Percentiles rank a stretch among this genome's conserved stretches.
Conservation (phyloP, 1,140 invertebrate species). For the Macrobrachium nipponense region DNA sequence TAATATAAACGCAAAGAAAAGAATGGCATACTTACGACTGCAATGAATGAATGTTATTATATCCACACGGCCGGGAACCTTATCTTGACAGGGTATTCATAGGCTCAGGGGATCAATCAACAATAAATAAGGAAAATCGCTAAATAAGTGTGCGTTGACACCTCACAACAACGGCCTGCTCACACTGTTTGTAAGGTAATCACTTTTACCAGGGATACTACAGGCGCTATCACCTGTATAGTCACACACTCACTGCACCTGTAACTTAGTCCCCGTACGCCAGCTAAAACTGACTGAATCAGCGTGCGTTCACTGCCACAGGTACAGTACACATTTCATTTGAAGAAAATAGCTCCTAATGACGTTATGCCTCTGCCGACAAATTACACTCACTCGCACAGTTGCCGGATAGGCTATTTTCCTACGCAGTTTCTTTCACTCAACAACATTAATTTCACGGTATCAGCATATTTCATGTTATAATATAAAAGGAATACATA, state of each 20-base stretch:
- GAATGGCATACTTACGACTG: too few species aligned
- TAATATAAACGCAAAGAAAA: too few species aligned
- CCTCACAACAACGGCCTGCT: too few species aligned
- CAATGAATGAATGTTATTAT: too few species aligned
- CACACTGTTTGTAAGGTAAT: too few species aligned
- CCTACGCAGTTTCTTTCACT: background rate
- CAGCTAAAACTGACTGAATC: slow-evolving; percentile 1
- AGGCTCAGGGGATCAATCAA: too few species aligned
- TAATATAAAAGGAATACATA: background rate
- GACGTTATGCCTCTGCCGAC: slow-evolving; percentile 47
- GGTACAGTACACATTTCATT: slow-evolving; percentile 58
- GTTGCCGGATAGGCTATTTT: slow-evolving; percentile 24
- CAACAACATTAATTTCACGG: background rate
- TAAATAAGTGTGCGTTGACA: too few species aligned
- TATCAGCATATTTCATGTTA: too few species aligned
- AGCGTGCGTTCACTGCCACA: background rate
- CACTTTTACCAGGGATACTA: too few species aligned
- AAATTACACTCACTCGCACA: slow-evolving; percentile 5
- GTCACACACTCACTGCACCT: background rate
- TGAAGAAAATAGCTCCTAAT: slow-evolving; percentile 51
- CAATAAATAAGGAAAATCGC: too few species aligned
- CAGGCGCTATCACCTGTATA: background rate
- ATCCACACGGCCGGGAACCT: too few species aligned
- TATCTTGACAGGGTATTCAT: too few species aligned
- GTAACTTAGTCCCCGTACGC: background rate